Evolutionary conservation across 1,140 invertebrate genomes (phyloP).

Genomic region (Lordiphosa collinella): DNA sequence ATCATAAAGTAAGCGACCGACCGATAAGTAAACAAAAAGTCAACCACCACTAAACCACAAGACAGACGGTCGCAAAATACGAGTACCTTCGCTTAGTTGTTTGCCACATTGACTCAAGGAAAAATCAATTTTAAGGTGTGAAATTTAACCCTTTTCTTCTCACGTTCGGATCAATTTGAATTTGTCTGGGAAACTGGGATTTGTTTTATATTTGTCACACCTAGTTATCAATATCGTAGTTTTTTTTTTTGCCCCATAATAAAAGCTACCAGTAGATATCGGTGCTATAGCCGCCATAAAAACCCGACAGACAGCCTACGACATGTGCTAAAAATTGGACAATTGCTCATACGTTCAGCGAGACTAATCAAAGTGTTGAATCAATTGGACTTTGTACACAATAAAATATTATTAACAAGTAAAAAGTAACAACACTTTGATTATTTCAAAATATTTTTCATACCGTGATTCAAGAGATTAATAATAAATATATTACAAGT

Average conservation of each 20-base stretch:
- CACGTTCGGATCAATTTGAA: slow-evolving; percentile 40
- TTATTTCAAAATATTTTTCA: background rate
- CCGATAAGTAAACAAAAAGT: slow-evolving; percentile 65
- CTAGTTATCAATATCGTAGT: background rate
- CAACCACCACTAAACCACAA: slow-evolving; percentile 18
- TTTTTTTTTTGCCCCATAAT: slow-evolving; percentile 2
- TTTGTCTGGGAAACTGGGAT: slow-evolving; percentile 7
- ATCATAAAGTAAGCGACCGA: slow-evolving; percentile 57
- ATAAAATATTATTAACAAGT: background rate
- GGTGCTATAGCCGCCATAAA: background rate
- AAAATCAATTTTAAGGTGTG: slow-evolving; percentile 59
- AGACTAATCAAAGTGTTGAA: slow-evolving; percentile 4
- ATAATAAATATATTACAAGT: background rate
- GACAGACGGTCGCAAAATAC: slow-evolving; percentile 10
- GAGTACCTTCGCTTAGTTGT: slow-evolving; percentile 24
- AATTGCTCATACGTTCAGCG: background rate
- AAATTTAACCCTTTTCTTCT: slow-evolving; percentile 12
- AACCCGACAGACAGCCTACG: background rate
- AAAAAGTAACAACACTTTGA: slow-evolving; percentile 1
- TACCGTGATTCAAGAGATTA: background rate
- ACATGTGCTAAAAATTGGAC: slow-evolving; percentile 6
- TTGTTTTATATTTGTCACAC: background rate
- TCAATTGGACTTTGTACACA: slow-evolving; percentile 2
- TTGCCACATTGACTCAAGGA: slow-evolving; percentile 20
- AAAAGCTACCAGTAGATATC: slow-evolving; percentile 7